Evolutionary conservation across 1,140 invertebrate species (phyloP).

Genomic region (Aporrectodea caliginosa): DNA sequence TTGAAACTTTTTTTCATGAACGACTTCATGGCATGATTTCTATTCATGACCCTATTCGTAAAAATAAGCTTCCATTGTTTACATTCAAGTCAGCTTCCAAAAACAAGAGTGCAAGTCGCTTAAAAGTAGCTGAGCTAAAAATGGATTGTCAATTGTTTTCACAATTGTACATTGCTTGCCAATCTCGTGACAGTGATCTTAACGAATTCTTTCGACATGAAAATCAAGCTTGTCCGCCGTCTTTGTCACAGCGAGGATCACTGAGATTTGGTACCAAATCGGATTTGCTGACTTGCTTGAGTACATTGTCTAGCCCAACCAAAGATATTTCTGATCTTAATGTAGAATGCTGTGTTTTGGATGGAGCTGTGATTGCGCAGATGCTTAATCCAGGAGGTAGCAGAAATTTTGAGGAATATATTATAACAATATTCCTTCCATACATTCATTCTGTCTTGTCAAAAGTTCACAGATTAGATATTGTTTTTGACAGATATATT

Average conservation of each 20-base stretch:
- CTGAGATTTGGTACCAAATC: slow-evolving; percentile 32
- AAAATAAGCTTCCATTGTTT: neutral
- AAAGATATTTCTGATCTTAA: neutral
- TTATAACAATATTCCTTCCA: neutral
- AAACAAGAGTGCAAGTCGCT: neutral
- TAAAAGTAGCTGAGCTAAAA: slow-evolving; percentile 11
- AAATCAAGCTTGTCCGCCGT: slow-evolving; percentile 38
- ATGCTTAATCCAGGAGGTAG: neutral
- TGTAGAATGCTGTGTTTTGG: neutral
- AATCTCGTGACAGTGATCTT: slow-evolving; percentile 35
- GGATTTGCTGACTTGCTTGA: slow-evolving; percentile 21
- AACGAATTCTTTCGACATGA: slow-evolving; percentile 40
- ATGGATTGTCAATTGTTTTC: slow-evolving; percentile 33
- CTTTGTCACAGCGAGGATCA: slow-evolving; percentile 32
- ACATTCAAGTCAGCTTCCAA: neutral
- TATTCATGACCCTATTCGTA: neutral
- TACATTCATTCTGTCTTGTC: neutral
- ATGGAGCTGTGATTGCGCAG: neutral
- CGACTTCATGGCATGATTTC: neutral
- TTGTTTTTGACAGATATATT: slow-evolving; percentile 30
- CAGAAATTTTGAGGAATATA: slow-evolving; percentile 2
- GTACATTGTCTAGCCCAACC: neutral
- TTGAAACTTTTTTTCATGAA: neutral
- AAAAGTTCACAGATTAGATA: slow-evolving; percentile 16
- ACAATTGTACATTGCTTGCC: slow-evolving; percentile 34